Base-by-base conservation (phyloP, 2,888 invertebrate genomes). In the Atethmia centrago region DNA sequence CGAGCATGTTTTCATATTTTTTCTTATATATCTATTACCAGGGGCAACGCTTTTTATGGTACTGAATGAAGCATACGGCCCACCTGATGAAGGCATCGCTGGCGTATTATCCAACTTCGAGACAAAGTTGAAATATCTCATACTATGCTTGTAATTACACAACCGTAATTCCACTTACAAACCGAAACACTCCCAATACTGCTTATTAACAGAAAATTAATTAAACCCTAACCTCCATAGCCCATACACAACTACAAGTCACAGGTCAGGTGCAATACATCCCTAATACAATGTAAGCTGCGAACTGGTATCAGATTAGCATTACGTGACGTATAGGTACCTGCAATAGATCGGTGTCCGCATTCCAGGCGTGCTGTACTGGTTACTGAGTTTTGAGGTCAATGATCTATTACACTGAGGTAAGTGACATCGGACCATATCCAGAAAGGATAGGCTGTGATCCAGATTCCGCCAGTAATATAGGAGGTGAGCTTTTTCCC, bases 181-280 rank as follows among this genome's bases (percentile, higher is more conserved):
- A 31, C 4, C n/a, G n/a, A 36, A 36, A 4, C 36, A 2, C 36
- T 36, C 36, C 36, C 36, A 31, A 31, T 31, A 3, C 10, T 19
- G 19, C 31, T 21, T 8, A 28, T 5, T 10, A 16, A 36, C 55
- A 56, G 21, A 73, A 69, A 71, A 82, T 55, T 59, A 61, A 74
- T 80, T 80, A 55, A 58, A 58, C 36, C 7, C 0, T 51, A 51
- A 68, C 19, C 21, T 59, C 10, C 16, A n/a, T 10, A n/a, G 7
- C 12, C 9, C 21, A 28, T 14, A 71, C 16, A 36, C 9, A 53
- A 61, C 5, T 71, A 28, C n/a, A 56, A 9, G n/a, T 49, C 61
- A 47, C 16, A 59, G 65, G 80, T 80, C 81, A 74, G 56, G 2
- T 72, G 74, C 51, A 84, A 71, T 73, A 62, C 47, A 66, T 84